Evolutionary conservation across 2,113 vertebrate species (phyloP), one percentile per base, ranked within the genome.

Genomic region (Ia io): DNA sequence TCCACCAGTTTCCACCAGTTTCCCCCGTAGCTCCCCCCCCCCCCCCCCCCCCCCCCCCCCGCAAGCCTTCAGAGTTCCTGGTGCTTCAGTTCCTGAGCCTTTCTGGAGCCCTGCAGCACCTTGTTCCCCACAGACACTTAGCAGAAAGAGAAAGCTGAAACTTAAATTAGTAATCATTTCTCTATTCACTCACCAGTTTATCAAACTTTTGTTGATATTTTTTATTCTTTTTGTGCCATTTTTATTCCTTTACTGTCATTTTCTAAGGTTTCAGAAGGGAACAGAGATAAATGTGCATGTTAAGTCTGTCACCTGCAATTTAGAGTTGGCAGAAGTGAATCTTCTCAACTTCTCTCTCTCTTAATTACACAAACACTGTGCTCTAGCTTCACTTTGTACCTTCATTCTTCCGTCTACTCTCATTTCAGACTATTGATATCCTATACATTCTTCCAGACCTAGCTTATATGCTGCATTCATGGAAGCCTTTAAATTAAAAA

Each of bases 261-360:
- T 95, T 63, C 42, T 78, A 71, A 95, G 37, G 37, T 90, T 88
- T 91, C 69, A 76, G 73, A 94, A 94, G 53, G 42, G n/a, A 84
- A 56, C 37, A 22, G 56, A 79, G 76, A 9, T 84, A 84, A 61
- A 78, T 20, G 12, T 63, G 47, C 67, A 22, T 47, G 4, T 56
- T 65, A 44, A 69, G 59, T 28, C 28, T 35, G 70, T 84, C 70
- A 59, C 9, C 0, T 59, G 40, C 25, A 40, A 88, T 51, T 8
- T 20, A 23, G 70, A 63, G 22, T 69, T 80, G 73, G 65, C n/a
- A 70, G 92, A 65, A 91, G 47, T 89, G 42, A 74, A 20, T 80
- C 79, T 89, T 84, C 32, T 25, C 23, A 61, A 47, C 9, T 77
- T n/a, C 28, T 30, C 47, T 71, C 6, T 42, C 56, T 71, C 49